Evolutionary conservation across 2,888 invertebrate genomes (phyloP), one percentile per base, ranked within the genome.

Genomic region (Eremobia ochroleuca): DNA sequence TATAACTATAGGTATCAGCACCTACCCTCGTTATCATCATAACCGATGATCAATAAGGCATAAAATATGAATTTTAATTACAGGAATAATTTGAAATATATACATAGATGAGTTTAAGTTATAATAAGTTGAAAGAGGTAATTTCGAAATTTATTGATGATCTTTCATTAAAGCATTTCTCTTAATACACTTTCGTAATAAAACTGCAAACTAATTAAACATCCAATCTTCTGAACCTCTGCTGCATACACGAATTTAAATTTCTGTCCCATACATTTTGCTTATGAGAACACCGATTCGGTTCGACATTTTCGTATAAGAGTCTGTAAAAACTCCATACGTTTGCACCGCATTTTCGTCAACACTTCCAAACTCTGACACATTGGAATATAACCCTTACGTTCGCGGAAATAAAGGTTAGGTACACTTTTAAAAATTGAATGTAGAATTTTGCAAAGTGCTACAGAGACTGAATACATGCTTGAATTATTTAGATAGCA

Each of bases 401-500:
- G 0, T 0, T 4, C 0, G 4, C 9, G 4, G 37, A 0, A 6
- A 75, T 89, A 92, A 82, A 84, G 89, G 72, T 37, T 65, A 71
- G 6, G 13, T 37, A 73, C 64, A 37, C 5, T 59, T 76, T 66
- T 25, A 77, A 68, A 58, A 74, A 73, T 46, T 31, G 81, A 78
- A 77, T 43, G 73, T 73, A 78, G 82, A 88, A 83, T 72, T 88
- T 91, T 90, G 92, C 89, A 88, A 90, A 92, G 91, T 90, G 90
- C 92, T 91, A 93, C 92, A 93, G 92, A 91, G 91, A 94, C 94
- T 92, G 93, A 93, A 94, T 94, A 94, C 92, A 91, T 90, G 94
- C 92, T 93, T 96, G 96, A 96, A 96, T 96, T 95, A 96, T 96
- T 96, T 96, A 96, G 95, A 95, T 94, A 94, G 94, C 95, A 96